These are phyloP conservation scores for Heliconius ismenius DNA, from an alignment of 2,888 invertebrate genomes.

Conservation along the genomic window DNA sequence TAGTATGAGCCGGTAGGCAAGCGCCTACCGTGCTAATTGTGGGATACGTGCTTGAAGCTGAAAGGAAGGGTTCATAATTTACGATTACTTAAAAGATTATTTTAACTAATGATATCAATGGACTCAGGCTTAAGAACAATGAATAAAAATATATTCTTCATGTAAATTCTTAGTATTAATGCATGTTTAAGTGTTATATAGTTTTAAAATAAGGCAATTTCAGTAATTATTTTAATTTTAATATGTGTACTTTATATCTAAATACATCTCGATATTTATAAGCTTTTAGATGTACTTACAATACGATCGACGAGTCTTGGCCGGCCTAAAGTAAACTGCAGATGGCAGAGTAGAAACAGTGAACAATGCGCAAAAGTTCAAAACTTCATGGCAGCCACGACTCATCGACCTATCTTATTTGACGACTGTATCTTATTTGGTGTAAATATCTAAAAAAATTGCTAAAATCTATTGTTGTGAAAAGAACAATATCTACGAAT, in stretches of 20 bases:
- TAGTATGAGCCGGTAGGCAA: too few relatives aligned
- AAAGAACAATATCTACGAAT: neutral
- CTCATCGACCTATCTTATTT: neutral
- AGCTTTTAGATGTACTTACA: neutral
- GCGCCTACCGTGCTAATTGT: neutral
- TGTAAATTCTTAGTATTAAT: constrained; percentile 6
- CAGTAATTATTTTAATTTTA: neutral
- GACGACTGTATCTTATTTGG: neutral
- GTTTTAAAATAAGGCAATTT: constrained; percentile 5
- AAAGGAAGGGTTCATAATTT: neutral
- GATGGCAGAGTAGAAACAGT: neutral
- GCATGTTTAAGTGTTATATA: constrained; percentile 8
- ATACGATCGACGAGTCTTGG: neutral
- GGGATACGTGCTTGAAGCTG: neutral
- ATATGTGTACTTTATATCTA: neutral
- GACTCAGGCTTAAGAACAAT: neutral
- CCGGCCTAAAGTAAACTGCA: neutral
- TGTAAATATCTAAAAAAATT: constrained; percentile 13
- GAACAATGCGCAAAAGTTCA: neutral
- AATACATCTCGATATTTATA: neutral
- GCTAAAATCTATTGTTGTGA: constrained; percentile 9
- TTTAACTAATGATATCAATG: neutral
- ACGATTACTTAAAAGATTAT: neutral
- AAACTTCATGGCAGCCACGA: neutral
- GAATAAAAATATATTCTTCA: neutral